Evolutionary conservation across 2,797 vertebrate species (phyloP).

Genomic region (Hapalemur alaotrensis): DNA sequence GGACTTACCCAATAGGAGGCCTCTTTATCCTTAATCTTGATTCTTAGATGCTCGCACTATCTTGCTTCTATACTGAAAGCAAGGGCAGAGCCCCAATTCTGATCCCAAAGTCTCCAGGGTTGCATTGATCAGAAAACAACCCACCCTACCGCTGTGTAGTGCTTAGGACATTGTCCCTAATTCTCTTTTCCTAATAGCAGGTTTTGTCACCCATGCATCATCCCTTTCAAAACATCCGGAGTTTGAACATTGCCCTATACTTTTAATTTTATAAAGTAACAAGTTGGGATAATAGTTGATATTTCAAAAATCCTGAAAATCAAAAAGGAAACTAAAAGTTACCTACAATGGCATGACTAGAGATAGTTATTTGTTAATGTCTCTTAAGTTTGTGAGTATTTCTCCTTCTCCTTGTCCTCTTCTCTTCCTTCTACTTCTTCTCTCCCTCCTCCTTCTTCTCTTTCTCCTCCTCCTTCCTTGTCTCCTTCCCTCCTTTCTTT

Average conservation of each 20-base stretch:
- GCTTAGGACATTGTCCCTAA: no score
- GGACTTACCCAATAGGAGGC: background rate
- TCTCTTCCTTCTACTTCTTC: accelerated
- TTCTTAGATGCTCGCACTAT: no score
- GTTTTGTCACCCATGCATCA: background rate
- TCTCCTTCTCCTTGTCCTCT: background rate
- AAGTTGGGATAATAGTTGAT: background rate
- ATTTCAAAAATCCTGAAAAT: background rate
- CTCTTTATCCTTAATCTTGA: background rate
- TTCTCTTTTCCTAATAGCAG: background rate
- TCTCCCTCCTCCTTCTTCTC: accelerated
- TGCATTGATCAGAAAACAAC: accelerated
- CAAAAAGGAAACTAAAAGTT: background rate
- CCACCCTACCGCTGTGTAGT: accelerated
- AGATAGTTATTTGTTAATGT: background rate
- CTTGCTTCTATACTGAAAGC: background rate
- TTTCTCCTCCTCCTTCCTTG: accelerated
- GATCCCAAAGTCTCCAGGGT: accelerated
- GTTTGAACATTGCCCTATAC: background rate
- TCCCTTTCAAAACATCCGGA: background rate
- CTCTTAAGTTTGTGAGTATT: background rate
- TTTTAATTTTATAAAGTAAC: background rate
- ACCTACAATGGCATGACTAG: background rate
- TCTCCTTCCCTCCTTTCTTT: accelerated
- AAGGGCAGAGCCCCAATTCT: accelerated